These are phyloP conservation scores for Chaetodon auriga DNA, from an alignment of 2,113 vertebrate genomes.

Conservation along the genomic window DNA sequence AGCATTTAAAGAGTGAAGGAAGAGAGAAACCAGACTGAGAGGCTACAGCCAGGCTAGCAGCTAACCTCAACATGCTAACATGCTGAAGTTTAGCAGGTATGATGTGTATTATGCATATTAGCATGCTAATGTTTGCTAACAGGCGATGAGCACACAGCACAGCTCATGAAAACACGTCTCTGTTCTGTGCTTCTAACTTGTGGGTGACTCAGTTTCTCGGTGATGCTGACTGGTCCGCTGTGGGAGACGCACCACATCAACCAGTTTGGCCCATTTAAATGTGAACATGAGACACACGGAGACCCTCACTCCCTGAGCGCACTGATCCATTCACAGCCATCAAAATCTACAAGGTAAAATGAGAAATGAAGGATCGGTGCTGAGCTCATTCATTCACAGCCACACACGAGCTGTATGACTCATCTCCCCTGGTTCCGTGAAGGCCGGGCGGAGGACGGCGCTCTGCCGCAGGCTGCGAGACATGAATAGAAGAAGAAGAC, in stretches of 20 bases:
- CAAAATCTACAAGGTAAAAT: neutral
- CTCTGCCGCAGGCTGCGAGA: neutral
- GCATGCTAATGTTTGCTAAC: no score
- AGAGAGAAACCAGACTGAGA: no score
- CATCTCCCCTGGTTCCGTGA: constrained; percentile 11
- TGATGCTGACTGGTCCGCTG: neutral
- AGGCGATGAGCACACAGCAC: no score
- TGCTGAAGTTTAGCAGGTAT: no score
- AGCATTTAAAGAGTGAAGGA: no score
- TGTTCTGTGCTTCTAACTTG: neutral
- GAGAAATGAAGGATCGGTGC: neutral
- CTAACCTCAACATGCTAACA: no score
- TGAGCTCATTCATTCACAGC: neutral
- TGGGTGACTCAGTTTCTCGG: neutral
- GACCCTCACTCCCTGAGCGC: neutral
- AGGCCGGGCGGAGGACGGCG: neutral
- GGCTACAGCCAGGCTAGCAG: no score
- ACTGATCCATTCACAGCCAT: neutral
- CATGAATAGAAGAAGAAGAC: neutral
- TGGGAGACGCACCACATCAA: neutral
- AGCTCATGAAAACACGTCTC: no score
- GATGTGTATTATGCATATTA: no score
- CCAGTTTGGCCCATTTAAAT: neutral
- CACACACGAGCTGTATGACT: neutral
- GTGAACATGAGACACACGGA: neutral